phyloP scores from a whole-genome alignment of 2,113 vertebrate genomes.

The Sula dactylatra region DNA sequence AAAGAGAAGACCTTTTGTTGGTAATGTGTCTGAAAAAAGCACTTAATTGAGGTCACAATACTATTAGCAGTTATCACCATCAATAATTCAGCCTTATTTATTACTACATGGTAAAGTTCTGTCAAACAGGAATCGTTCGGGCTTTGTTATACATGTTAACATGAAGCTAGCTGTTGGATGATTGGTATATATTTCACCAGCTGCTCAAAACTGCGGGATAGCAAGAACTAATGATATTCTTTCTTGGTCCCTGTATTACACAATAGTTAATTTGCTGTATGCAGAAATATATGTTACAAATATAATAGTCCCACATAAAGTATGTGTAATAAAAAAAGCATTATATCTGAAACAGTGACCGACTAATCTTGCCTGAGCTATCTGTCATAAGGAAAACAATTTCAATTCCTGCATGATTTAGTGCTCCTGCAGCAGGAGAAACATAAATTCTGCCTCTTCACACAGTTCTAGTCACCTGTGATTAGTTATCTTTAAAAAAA shows the following conservation, averaged over 20 bases:
- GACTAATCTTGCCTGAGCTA: slow-evolving; percentile 54
- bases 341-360: slow-evolving; percentile 51
- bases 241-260: slow-evolving; percentile 38
- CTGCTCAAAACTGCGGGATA: slow-evolving; percentile 62
- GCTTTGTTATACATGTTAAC: slow-evolving; percentile 70
- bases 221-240: slow-evolving; percentile 29
- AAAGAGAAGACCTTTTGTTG: slow-evolving; percentile 80
- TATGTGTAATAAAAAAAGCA: slow-evolving; percentile 14
- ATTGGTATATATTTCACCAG: slow-evolving; percentile 68
- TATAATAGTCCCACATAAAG: background rate
- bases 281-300: slow-evolving; percentile 7
- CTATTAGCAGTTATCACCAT: slow-evolving; percentile 82
- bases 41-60: slow-evolving; percentile 87
- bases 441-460: slow-evolving; percentile 61
- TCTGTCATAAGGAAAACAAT: slow-evolving; percentile 52
- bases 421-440: background rate
- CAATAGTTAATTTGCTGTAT: slow-evolving; percentile 24
- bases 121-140: slow-evolving; percentile 63
- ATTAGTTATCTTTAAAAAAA: slow-evolving; percentile 70
- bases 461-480: slow-evolving; percentile 62
- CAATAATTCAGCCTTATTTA: slow-evolving; percentile 85
- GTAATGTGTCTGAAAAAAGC: slow-evolving; percentile 81
- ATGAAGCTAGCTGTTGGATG: slow-evolving; percentile 46
- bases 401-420: slow-evolving; percentile 55
- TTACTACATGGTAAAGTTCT: slow-evolving; percentile 75